Base-by-base conservation (phyloP, 2,888 invertebrate species). In the Lasioglossum marginatum region DNA sequence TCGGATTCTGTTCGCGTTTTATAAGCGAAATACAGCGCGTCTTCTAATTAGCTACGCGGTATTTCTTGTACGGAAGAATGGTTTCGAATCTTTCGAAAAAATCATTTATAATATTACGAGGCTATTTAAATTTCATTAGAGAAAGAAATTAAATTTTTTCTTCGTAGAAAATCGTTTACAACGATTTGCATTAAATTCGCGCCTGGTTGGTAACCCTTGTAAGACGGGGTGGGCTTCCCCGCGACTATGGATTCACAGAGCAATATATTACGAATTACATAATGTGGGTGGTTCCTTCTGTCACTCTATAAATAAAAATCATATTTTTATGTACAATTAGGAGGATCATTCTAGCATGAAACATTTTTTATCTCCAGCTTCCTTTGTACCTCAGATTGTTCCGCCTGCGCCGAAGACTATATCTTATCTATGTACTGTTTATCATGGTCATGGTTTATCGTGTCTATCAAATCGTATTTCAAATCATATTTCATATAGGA, bases 1-100 rank as follows among this genome's bases (percentile, higher is more conserved):
- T 91, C 90, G 89, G 77, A 86, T 87, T 83, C 79, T 82, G 72
- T 60, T 76, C 68, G 82, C 71, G 66, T 86, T 80, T 86, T 84
- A 86, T 89, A 80, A 78, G 60, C 81, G 79, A 83, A 82, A 82
- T 79, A 63, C 60, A 81, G 14, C 40, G 52, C 66, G 63, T 60
- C 34, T 68, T 79, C 10, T 60, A 82, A 80, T 80, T 73, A 34
- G 23, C 23, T 40, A 40, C 23, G 70, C 40, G 71, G 19, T 27
- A 60, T 43, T 52, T 16, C 73, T 57, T 71, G 3, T 10, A 16
- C 45, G 37, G 66, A 71, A 71, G n/a, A 8, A 78, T 27, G 5
- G 16, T 3, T 31, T 63, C 8, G 14, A 27, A 57, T 31, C 19
- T n/a, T 4, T 0, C 12, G 23, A 57, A 75, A 63, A 27, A 14